A percentile compares a stretch with the other conserved stretches of the same genome.
phyloP scores from a whole-genome alignment of 2,113 vertebrate genomes.

The Pollimyrus isidori region DNA sequence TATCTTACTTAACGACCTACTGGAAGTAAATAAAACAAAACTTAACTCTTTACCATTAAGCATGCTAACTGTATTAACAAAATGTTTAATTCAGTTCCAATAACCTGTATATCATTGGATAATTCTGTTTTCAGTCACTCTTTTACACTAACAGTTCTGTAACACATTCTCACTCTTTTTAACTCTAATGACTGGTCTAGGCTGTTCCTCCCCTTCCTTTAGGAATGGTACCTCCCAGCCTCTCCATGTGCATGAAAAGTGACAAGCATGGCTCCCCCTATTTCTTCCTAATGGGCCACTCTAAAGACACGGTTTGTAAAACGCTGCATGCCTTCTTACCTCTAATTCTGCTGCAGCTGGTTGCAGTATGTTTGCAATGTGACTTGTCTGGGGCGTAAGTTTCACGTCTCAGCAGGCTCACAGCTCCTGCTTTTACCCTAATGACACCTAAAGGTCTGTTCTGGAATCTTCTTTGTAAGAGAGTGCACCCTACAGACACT shows the following conservation, averaged over 20 bases:
- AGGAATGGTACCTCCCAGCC: slow-evolving; percentile 99
- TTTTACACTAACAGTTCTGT: slow-evolving; percentile 67
- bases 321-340: slow-evolving; percentile 79
- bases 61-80: slow-evolving; percentile 15
- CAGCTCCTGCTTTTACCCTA: neutral
- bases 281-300: slow-evolving; percentile 99
- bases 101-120: slow-evolving; percentile 7
- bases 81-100: slow-evolving; percentile 9
- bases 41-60: neutral
- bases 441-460: neutral
- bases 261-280: slow-evolving; percentile 99
- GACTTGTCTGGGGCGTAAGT: slow-evolving; percentile 13
- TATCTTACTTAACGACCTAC: neutral
- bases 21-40: neutral
- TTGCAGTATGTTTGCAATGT: neutral
- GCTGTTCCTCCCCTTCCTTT: slow-evolving; percentile 99
- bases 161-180: slow-evolving; percentile 76
- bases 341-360: slow-evolving; percentile 53
- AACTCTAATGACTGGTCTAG: slow-evolving; percentile 99
- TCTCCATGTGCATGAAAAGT: slow-evolving; percentile 99
- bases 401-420: neutral
- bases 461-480: neutral
- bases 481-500: neutral
- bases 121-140: slow-evolving; percentile 48
- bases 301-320: slow-evolving; percentile 99